phyloP scores from a whole-genome alignment of 2,797 vertebrate species.

The Peromyscus nudipes region DNA sequence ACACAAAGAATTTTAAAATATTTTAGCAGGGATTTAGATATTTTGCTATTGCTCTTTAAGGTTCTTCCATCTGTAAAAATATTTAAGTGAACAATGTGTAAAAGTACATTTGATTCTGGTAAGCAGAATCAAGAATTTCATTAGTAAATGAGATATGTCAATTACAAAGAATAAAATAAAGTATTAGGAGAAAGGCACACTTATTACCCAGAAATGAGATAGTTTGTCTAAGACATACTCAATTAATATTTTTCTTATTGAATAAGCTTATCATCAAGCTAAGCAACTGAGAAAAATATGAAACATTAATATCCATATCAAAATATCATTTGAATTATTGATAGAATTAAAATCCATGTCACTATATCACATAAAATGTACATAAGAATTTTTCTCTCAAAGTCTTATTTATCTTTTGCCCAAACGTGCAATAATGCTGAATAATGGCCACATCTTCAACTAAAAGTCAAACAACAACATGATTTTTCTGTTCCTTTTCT shows the following conservation, averaged over 20 bases:
- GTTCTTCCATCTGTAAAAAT: not conserved
- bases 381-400: not conserved
- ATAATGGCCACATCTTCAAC: not conserved
- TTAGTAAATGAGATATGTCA: not conserved
- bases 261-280: not conserved
- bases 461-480: not conserved
- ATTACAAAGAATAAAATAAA: not conserved
- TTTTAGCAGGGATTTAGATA: not conserved
- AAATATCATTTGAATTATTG: not conserved
- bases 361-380: not conserved
- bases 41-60: conserved; percentile 18
- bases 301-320: conserved; percentile 25
- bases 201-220: not conserved
- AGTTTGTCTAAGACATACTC: not conserved
- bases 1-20: not conserved
- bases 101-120: not conserved
- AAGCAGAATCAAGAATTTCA: not conserved
- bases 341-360: not conserved
- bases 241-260: conserved; percentile 6
- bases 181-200: not conserved
- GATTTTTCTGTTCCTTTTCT: not conserved
- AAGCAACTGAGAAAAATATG: not conserved
- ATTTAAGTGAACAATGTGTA: not conserved
- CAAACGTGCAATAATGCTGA: not conserved
- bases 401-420: conserved; percentile 16